These are phyloP conservation scores for Glyptemys insculpta DNA, from an alignment of 2,797 vertebrate species.

Conservation along the genomic window DNA sequence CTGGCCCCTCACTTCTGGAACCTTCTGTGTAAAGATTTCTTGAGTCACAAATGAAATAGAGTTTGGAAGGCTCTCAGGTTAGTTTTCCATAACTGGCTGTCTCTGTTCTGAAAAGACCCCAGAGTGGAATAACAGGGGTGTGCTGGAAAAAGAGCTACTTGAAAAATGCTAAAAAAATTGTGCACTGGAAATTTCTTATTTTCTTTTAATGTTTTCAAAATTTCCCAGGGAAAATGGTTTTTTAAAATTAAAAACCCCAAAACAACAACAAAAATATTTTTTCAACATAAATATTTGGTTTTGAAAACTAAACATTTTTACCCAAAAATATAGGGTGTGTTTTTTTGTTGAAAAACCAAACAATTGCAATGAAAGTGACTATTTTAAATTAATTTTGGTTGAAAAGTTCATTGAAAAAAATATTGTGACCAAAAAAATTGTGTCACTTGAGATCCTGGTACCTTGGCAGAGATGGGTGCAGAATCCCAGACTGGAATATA, in stretches of 20 bases:
- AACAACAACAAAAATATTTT: background rate
- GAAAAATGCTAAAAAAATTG: background rate
- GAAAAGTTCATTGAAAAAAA: background rate
- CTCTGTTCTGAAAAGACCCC: background rate
- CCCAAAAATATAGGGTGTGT: background rate
- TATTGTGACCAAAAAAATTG: background rate
- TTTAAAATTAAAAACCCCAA: background rate
- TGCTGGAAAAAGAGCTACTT: too few species aligned
- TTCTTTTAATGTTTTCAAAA: background rate
- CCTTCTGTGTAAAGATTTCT: background rate
- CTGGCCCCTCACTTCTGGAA: background rate
- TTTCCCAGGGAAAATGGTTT: background rate
- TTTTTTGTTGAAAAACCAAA: background rate
- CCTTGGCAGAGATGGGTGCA: background rate
- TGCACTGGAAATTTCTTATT: background rate
- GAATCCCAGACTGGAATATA: background rate
- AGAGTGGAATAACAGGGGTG: background rate
- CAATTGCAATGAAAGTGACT: background rate
- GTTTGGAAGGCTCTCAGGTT: background rate
- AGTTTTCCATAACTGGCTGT: background rate
- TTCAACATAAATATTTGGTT: background rate
- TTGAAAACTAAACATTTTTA: background rate
- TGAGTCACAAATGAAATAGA: background rate
- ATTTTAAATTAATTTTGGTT: background rate
- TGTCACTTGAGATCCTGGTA: background rate